These are phyloP conservation scores for Eufriesea mexicana DNA, from an alignment of 1,140 invertebrate genomes.

Conservation along the genomic window DNA sequence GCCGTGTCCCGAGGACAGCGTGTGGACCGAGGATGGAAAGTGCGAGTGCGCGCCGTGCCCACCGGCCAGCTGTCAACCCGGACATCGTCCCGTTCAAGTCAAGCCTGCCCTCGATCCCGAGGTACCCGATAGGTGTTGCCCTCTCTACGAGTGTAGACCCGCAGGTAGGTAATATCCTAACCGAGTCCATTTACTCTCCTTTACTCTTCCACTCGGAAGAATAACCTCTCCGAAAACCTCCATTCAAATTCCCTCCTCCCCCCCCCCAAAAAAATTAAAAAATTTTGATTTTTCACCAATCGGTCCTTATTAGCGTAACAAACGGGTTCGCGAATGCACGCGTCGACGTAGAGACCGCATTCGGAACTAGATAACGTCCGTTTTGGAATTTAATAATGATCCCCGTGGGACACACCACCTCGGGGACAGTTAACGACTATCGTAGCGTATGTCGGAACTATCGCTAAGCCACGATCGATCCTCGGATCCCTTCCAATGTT, in stretches of 20 bases:
- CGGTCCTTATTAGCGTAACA: conserved; percentile 48
- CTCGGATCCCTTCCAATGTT: background rate
- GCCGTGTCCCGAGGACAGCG: conserved; percentile 75
- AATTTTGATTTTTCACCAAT: conserved; percentile 63
- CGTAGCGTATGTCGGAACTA: background rate
- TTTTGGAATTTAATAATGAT: conserved; percentile 54
- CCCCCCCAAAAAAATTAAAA: no score
- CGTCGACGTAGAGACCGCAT: background rate
- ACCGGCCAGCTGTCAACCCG: conserved; percentile 69
- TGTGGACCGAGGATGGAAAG: conserved; percentile 71
- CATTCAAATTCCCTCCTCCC: no score
- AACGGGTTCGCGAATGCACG: conserved; percentile 5
- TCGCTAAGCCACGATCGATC: no score
- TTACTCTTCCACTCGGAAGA: no score
- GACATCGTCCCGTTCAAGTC: conserved; percentile 71
- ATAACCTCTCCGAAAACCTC: no score
- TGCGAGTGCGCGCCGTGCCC: conserved; percentile 78
- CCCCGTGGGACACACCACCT: background rate
- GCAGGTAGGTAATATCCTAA: no score
- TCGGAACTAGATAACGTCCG: conserved; percentile 25
- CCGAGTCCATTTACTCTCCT: no score
- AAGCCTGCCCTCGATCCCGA: conserved; percentile 66
- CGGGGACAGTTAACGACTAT: background rate
- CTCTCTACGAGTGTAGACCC: conserved; percentile 75
- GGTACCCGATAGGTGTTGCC: conserved; percentile 75